Conservation (phyloP, 2,113 vertebrate genomes). For the Ranitomeya variabilis region DNA sequence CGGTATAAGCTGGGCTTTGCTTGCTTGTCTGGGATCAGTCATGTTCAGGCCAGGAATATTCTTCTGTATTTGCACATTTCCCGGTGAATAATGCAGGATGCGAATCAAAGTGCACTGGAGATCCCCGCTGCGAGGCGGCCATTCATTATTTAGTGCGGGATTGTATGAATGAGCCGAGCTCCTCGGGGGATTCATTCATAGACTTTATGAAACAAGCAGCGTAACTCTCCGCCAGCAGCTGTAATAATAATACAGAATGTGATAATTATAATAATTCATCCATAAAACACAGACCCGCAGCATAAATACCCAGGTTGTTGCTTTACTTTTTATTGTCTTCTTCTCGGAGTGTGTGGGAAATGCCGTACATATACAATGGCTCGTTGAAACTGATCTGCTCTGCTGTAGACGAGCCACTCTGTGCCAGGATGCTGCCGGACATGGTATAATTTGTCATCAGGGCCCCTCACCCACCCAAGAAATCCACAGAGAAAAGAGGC, state of each 20-base stretch:
- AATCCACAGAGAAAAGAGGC: too few species aligned
- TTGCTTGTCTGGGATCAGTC: neutral
- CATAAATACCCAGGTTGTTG: neutral
- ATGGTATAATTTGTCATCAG: neutral
- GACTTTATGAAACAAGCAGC: neutral
- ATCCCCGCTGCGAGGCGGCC: neutral
- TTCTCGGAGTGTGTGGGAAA: neutral
- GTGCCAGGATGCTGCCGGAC: neutral
- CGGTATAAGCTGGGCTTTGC: neutral
- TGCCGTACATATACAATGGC: neutral
- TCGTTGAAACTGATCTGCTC: neutral
- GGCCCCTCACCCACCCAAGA: neutral
- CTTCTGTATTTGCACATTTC: conserved; percentile 1
- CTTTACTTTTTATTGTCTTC: neutral
- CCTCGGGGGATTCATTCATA: conserved; percentile 32
- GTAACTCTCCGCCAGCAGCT: neutral
- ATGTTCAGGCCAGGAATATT: neutral
- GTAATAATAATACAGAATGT: conserved; percentile 4
- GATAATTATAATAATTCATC: conserved; percentile 17
- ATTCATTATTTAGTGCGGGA: conserved; percentile 10
- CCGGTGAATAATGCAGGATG: neutral
- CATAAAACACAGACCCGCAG: neutral
- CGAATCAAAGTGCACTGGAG: neutral
- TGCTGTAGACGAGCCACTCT: neutral
- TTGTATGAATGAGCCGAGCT: conserved; percentile 16